Base-by-base conservation (phyloP, 2,888 invertebrate genomes). In the Sinelater perroti region DNA sequence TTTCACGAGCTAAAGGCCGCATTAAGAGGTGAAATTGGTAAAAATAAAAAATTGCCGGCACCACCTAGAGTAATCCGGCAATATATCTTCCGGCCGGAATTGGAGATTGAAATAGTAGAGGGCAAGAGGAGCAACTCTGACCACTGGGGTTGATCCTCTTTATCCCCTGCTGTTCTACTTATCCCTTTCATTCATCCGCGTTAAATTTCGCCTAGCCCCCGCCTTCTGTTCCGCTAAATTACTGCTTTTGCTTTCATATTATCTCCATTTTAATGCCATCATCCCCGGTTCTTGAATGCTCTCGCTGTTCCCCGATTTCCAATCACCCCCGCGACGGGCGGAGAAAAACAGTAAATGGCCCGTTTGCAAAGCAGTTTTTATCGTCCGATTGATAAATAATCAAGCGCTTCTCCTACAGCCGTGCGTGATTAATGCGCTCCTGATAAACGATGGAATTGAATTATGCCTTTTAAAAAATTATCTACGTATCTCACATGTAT, bases 41-140 rank as follows among this genome's bases (percentile, higher is more conserved):
- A 60, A 64, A 68, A 67, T 65, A 70, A 72, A 72, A 72, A 72
- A 73, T 71, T 65, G 64, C 70, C 65, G 68, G 68, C 66, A 67
- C 66, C 65, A 62, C 66, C 67, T 65, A 66, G 67, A 69, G 70
- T 73, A 72, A 73, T 71, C 72, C 72, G 42, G 68, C 69, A 60
- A 72, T 72, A 70, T 72, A 73, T 73, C 70, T 71, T 67, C 62
- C 55, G 61, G 61, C 60, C 64, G 64, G 67, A 69, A 70, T 67
- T 66, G 67, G 67, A 71, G 70, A 72, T 71, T 72, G 72, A 72
- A 72, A 72, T 70, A 70, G 73, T 71, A 67, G 68, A 66, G 66
- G 67, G 64, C 65, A 67, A 69, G 67, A 67, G 68, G 64, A 67
- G 67, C 67, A 70, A 72, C 69, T 70, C 70, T 71, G 71, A 70